phyloP scores from a whole-genome alignment of 2,113 vertebrate species.

The Erinaceus europaeus region DNA sequence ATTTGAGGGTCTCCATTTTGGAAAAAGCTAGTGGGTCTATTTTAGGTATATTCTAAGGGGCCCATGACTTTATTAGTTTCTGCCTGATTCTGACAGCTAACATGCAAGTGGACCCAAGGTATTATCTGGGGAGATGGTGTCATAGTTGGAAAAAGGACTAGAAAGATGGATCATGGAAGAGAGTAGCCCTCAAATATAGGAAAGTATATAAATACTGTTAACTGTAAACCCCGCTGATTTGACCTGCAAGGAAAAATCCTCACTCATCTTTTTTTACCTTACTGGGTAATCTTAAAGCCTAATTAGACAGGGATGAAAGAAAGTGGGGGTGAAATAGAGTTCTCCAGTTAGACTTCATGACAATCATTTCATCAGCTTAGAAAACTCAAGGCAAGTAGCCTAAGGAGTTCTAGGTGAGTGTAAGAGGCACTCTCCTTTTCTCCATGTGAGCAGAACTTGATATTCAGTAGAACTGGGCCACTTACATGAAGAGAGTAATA shows the following conservation, averaged over 20 bases:
- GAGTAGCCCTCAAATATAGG: too few relatives aligned
- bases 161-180: too few relatives aligned
- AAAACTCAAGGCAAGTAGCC: background rate
- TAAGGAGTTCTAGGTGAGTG: background rate
- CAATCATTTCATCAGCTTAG: background rate
- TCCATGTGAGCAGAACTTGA: background rate
- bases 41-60: too few relatives aligned
- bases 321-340: background rate
- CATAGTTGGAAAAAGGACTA: too few relatives aligned
- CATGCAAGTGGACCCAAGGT: too few relatives aligned
- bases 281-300: background rate
- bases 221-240: too few relatives aligned
- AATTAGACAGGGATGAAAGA: background rate
- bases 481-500: background rate
- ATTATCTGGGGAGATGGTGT: too few relatives aligned
- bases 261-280: constrained; percentile 1
- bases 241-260: background rate
- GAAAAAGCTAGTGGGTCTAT: too few relatives aligned
- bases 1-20: too few relatives aligned
- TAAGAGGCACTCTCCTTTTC: background rate
- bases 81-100: too few relatives aligned
- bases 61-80: too few relatives aligned
- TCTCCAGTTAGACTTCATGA: background rate
- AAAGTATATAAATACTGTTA: too few relatives aligned
- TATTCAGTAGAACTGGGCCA: background rate